Evolutionary conservation across 2,797 vertebrate species (phyloP), one percentile per base, ranked within the genome.

Genomic region (Bradypodion pumilum): DNA sequence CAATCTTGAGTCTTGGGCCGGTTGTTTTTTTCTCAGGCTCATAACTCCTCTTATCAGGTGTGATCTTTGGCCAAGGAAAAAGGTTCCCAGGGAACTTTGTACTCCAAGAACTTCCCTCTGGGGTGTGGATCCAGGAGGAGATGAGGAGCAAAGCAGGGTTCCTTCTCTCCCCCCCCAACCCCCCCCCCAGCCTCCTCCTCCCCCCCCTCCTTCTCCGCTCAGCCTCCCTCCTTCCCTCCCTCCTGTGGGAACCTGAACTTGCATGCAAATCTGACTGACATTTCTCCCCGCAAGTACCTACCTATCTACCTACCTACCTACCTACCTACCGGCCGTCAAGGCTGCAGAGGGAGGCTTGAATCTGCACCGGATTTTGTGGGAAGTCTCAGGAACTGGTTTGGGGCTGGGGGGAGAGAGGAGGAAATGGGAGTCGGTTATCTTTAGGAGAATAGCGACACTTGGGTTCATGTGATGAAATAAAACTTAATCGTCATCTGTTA

Each of bases 1-100:
- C 32, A 82, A 85, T 89, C 90, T 88, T 87, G 86, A 56, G 19
- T 59, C 80, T 13, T 3, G 1, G 15, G 5, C 52, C 21, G 1
- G 3, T 44, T 6, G 49, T 0, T 62, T 89, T 89, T n/a, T 94
- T 95, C 93, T 93, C 94, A 93, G 91, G 92, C 94, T 93, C 35
- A 0, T 89, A 87, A 91, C 87, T 91, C 78, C 86, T 83, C 88
- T 94, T 93, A 95, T 95, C 94, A 0, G 80, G 80, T 49, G 82
- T 12, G 1, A 95, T 94, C 95, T 93, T 88, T 37, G 29, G 40
- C 91, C 72, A 4, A 32, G 44, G 82, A 3, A 85, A 7, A 89
- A 84, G 89, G 94, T 95, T 96, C 93, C 91, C 94, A 94, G 90
- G 92, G 91, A 95, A 93, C 95, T 96, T 95, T 95, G 95, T 93